Evolutionary conservation across 2,113 vertebrate genomes (phyloP), one percentile per base, ranked within the genome.

Genomic region (Hippocampus guttulatus): DNA sequence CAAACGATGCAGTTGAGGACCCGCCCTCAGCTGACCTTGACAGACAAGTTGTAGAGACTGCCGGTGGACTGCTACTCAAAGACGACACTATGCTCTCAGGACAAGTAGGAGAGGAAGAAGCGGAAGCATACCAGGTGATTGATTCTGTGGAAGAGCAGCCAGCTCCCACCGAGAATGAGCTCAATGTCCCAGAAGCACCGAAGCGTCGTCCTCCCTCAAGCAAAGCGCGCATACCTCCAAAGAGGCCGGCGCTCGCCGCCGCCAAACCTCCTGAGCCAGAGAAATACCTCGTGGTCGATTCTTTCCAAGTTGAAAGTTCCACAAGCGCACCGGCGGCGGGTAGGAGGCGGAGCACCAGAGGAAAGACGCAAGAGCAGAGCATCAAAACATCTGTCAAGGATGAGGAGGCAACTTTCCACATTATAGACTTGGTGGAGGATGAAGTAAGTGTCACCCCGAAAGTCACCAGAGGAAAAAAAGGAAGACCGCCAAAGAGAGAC

Each of bases 101-200:
- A n/a, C 52, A 61, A 14, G 57, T 27, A 4, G 14, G 21, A 38
- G 71, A 80, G 4, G 74, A 82, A 23, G 84, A 85, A 5, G 80
- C 75, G 8, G 81, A 67, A 1, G 1, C 18, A 0, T 81, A 69
- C 30, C 71, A 78, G 43, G 67, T 85, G 0, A 75, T 85, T 5
- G 85, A 87, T 71, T 82, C 79, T 33, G 27, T 87, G 2, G 83
- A 83, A 20, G 84, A 85, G 72, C 83, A 69, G 9, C 64, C 72
- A 52, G 23, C 38, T 4, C 15, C 40, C 18, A 18, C 52, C 25
- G 73, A 84, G 8, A 52, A 40, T 0, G 64, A 82, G 1, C 67
- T 23, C 23, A 64, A 2, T 25, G 65, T 54, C 27, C 64, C 18
- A 11, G 75, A 25, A 60, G 54, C 1, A 1, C 14, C 7, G 5